phyloP scores from a whole-genome alignment of 2,888 invertebrate species.

The Orthosia incerta region DNA sequence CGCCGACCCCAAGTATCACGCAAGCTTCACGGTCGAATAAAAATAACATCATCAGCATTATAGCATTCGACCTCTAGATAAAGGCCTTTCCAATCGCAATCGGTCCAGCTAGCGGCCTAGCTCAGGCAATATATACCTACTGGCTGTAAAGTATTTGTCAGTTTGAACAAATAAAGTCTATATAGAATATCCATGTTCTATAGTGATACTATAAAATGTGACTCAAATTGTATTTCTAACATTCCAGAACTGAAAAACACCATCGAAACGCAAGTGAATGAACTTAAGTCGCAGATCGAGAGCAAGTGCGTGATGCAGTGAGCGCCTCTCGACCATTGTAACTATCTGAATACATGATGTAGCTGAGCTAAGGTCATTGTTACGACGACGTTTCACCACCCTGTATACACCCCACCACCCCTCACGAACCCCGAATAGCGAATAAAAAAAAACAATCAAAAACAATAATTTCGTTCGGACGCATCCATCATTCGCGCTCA shows the following conservation, averaged over 20 bases:
- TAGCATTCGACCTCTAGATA: too few relatives aligned
- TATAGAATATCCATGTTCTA: too few relatives aligned
- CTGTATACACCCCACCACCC: constrained; percentile 71
- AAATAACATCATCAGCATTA: too few relatives aligned
- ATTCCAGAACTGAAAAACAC: constrained; percentile 98
- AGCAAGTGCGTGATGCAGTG: constrained; percentile 99
- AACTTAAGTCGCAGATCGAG: constrained; percentile 98
- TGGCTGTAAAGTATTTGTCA: too few relatives aligned
- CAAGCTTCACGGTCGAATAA: too few relatives aligned
- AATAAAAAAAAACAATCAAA: constrained; percentile 57
- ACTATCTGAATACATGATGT: constrained; percentile 88
- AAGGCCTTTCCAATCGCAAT: too few relatives aligned
- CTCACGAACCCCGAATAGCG: constrained; percentile 64
- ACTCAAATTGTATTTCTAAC: constrained; percentile 4
- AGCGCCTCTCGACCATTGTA: constrained; percentile 77
- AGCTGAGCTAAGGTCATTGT: constrained; percentile 87
- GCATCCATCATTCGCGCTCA: constrained; percentile 85
- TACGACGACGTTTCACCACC: constrained; percentile 79
- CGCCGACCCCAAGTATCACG: too few relatives aligned
- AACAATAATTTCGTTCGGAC: constrained; percentile 75
- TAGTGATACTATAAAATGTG: not conserved
- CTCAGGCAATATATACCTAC: too few relatives aligned
- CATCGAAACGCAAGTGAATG: constrained; percentile 99
- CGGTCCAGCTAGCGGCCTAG: too few relatives aligned
- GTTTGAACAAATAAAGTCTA: not conserved